Conservation (phyloP, 2,888 invertebrate species). For the Caenorhabditis angaria region DNA sequence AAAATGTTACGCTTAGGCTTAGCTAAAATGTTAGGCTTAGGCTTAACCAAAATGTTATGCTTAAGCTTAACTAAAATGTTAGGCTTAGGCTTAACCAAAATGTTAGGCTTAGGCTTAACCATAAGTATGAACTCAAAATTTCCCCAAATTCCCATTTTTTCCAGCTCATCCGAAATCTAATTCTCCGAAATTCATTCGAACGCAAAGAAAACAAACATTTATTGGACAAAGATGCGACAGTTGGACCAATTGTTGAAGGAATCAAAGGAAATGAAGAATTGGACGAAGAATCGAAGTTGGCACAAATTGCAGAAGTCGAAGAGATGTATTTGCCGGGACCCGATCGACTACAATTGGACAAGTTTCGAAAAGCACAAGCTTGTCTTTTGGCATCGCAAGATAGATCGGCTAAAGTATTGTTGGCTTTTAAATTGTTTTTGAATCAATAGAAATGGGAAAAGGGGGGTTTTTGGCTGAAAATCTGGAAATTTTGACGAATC, state of each 20-base stretch:
- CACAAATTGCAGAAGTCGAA: constrained; percentile 55
- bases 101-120: too few relatives aligned
- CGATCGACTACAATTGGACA: constrained; percentile 45
- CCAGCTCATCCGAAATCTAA: constrained; percentile 70
- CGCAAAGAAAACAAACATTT: constrained; percentile 72
- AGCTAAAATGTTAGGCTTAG: too few relatives aligned
- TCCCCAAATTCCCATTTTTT: too few relatives aligned
- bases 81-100: too few relatives aligned
- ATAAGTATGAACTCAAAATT: too few relatives aligned
- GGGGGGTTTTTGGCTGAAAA: background rate
- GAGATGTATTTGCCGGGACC: constrained; percentile 62
- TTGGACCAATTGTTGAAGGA: constrained; percentile 72
- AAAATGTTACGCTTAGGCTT: too few relatives aligned
- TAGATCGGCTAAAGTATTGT: constrained; percentile 50
- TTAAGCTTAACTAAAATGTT: too few relatives aligned
- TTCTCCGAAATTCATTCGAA: constrained; percentile 72
- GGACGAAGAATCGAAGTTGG: constrained; percentile 56
- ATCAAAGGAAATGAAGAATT: constrained; percentile 53
- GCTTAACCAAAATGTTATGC: too few relatives aligned
- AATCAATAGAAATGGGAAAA: background rate
- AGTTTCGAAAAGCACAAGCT: constrained; percentile 41
- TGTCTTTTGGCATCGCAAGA: constrained; percentile 51
- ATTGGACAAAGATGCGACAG: constrained; percentile 73
- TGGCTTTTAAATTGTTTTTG: constrained; percentile 51
- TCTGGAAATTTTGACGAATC: background rate